A percentile compares a stretch with the other conserved stretches of the same genome.
Evolutionary conservation across 2,797 vertebrate species (phyloP).

Genomic region (Acanthopagrus latus): DNA sequence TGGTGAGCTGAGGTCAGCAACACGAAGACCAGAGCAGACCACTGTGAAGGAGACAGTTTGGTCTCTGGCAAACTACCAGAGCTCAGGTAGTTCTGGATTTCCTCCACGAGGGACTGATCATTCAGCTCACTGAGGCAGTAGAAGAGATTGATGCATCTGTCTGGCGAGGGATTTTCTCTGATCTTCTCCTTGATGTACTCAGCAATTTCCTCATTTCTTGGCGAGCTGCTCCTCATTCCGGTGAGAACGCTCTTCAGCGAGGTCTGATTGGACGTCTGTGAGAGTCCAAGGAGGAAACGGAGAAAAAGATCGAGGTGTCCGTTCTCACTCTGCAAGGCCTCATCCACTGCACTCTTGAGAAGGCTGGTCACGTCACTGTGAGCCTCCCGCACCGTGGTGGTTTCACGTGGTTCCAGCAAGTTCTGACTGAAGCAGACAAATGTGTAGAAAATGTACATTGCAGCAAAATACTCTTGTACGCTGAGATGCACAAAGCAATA

Average conservation of each 20-base stretch:
- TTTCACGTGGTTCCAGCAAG: constrained; percentile 11
- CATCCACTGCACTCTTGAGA: constrained; percentile 47
- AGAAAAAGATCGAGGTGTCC: constrained; percentile 55
- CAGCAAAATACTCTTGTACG: constrained; percentile 61
- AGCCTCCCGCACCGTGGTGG: neutral
- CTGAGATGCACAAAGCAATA: constrained; percentile 60
- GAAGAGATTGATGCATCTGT: constrained; percentile 53
- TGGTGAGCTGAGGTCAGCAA: constrained; percentile 35
- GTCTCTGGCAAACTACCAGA: neutral
- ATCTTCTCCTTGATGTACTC: constrained; percentile 52
- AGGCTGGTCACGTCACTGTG: neutral
- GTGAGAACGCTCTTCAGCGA: constrained; percentile 25
- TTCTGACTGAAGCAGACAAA: constrained; percentile 42
- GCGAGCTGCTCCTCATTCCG: neutral
- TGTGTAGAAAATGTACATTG: constrained; percentile 29
- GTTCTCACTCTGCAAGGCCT: constrained; percentile 34
- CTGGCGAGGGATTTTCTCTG: neutral
- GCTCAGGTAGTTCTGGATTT: constrained; percentile 35
- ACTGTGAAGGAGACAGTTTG: neutral
- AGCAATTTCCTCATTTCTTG: neutral
- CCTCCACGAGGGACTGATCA: constrained; percentile 36
- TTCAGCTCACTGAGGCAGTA: constrained; percentile 54
- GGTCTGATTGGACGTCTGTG: constrained; percentile 18
- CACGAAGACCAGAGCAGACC: constrained; percentile 55
- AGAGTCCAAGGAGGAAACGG: constrained; percentile 61